Evolutionary conservation across 2,888 invertebrate genomes (phyloP).

Genomic region (Archips crataeganus): DNA sequence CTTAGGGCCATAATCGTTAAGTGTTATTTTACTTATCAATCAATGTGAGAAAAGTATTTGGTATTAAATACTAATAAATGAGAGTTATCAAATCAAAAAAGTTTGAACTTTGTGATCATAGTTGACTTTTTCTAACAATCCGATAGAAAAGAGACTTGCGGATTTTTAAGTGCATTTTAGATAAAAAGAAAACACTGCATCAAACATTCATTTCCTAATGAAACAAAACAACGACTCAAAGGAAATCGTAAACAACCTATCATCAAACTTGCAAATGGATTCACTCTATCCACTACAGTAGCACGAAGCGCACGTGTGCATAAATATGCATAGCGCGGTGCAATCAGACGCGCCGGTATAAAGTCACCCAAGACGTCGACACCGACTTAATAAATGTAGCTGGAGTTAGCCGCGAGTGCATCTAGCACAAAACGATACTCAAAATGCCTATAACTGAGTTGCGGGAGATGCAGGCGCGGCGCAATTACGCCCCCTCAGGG

Average conservation of each 20-base stretch:
- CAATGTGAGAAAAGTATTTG: too few relatives aligned
- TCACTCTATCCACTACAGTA: slow-evolving; percentile 12
- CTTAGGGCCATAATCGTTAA: too few relatives aligned
- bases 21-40: too few relatives aligned
- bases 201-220: neutral
- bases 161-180: too few relatives aligned
- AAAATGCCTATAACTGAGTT: slow-evolving; percentile 69
- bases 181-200: neutral
- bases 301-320: slow-evolving; percentile 26
- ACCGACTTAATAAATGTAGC: slow-evolving; percentile 32
- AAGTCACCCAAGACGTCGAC: slow-evolving; percentile 23
- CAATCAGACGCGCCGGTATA: slow-evolving; percentile 21
- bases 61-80: too few relatives aligned
- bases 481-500: slow-evolving; percentile 43
- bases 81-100: too few relatives aligned
- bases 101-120: too few relatives aligned
- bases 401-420: slow-evolving; percentile 39
- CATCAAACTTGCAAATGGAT: slow-evolving; percentile 36
- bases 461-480: slow-evolving; percentile 62
- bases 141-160: neutral
- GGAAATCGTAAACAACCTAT: slow-evolving; percentile 21
- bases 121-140: too few relatives aligned
- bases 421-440: slow-evolving; percentile 51
- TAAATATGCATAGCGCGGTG: slow-evolving; percentile 32
- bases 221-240: slow-evolving; percentile 12